These are phyloP conservation scores for Poecilia wingei DNA, from an alignment of 2,797 vertebrate species.

Conservation along the genomic window DNA sequence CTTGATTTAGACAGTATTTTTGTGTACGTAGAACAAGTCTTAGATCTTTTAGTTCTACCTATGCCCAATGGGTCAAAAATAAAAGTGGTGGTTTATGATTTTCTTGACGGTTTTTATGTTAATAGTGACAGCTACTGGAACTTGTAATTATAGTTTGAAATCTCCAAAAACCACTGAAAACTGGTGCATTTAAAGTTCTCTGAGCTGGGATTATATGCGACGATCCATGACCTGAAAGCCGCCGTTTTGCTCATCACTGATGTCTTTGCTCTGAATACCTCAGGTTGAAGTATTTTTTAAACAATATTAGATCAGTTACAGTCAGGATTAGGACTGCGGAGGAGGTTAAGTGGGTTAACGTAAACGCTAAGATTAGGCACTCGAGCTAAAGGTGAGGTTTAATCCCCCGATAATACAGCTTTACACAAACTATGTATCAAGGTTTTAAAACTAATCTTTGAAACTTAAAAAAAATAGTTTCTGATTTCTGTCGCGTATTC, in stretches of 20 bases:
- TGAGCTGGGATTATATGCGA: neutral
- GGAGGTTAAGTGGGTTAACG: conserved; percentile 33
- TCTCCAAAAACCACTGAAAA: neutral
- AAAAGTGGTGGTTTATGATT: neutral
- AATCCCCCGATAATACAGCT: neutral
- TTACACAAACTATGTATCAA: neutral
- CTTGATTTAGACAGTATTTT: neutral
- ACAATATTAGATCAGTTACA: neutral
- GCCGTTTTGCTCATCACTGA: neutral
- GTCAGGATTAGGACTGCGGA: neutral
- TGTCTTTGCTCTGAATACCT: neutral
- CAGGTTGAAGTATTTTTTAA: neutral
- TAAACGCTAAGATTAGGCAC: conserved; percentile 23
- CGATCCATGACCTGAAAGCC: neutral
- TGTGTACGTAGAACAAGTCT: neutral
- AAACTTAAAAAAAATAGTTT: neutral
- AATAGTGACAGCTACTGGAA: neutral
- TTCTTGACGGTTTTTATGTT: neutral
- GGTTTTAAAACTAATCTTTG: neutral
- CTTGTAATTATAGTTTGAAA: neutral
- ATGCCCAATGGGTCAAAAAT: neutral
- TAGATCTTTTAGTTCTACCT: neutral
- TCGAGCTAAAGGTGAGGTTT: conserved; percentile 8
- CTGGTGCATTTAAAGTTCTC: neutral
- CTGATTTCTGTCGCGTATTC: neutral